A percentile compares a stretch with the other conserved stretches of the same genome.
Evolutionary conservation across 1,140 invertebrate genomes (phyloP).

Genomic region (Lordiphosa mommai): DNA sequence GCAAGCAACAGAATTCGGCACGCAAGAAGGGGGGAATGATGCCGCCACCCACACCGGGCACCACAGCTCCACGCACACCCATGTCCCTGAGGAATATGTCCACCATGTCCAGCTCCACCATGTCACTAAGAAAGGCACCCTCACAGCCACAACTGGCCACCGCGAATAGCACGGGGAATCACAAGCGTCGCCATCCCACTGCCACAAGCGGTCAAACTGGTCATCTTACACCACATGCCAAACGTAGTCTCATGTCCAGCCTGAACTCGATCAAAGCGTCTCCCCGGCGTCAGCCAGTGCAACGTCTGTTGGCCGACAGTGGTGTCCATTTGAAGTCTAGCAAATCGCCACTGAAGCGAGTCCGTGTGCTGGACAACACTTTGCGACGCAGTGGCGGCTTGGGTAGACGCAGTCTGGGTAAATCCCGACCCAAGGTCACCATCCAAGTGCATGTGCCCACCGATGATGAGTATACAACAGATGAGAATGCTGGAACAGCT

Average conservation of each 20-base stretch:
- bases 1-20: slow-evolving; percentile 51
- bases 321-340: slow-evolving; percentile 1
- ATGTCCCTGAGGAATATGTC: slow-evolving; percentile 50
- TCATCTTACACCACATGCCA: slow-evolving; percentile 39
- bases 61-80: slow-evolving; percentile 48
- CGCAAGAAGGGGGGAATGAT: slow-evolving; percentile 49
- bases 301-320: slow-evolving; percentile 2
- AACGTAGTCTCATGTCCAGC: slow-evolving; percentile 46
- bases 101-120: slow-evolving; percentile 49
- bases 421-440: slow-evolving; percentile 16
- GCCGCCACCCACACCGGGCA: slow-evolving; percentile 14
- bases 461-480: slow-evolving; percentile 30
- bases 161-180: slow-evolving; percentile 41
- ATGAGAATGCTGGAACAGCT: slow-evolving; percentile 13
- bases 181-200: slow-evolving; percentile 31
- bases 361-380: slow-evolving; percentile 51
- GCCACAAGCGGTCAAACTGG: background rate
- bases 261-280: slow-evolving; percentile 26
- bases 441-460: slow-evolving; percentile 8
- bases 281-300: slow-evolving; percentile 1
- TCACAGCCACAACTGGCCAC: slow-evolving; percentile 34
- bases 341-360: slow-evolving; percentile 55
- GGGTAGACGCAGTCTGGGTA: slow-evolving; percentile 44
- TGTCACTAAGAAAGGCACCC: slow-evolving; percentile 64
- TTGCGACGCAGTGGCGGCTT: slow-evolving; percentile 53